Evolutionary conservation across 2,888 invertebrate genomes (phyloP).

Genomic region (Cyrtodaria siliqua): DNA sequence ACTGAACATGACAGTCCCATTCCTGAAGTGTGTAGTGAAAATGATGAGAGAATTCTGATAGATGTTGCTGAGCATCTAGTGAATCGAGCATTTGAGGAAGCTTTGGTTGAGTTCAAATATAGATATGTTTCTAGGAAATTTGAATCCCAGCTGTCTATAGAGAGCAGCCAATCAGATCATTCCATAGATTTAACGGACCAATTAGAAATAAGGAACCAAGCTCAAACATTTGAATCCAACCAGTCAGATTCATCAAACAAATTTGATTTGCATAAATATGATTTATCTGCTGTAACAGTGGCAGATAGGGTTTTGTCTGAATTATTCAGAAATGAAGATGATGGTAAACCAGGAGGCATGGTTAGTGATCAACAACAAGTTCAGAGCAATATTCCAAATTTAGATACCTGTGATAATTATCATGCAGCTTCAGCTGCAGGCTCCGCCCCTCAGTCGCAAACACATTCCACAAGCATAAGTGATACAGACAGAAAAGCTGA

Average conservation of each 20-base stretch:
- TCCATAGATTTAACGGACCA: slow-evolving; percentile 57
- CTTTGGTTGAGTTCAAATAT: slow-evolving; percentile 50
- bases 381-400: slow-evolving; percentile 20
- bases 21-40: neutral
- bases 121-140: slow-evolving; percentile 16
- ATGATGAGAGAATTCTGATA: slow-evolving; percentile 26
- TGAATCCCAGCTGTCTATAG: slow-evolving; percentile 32
- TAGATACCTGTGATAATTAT: slow-evolving; percentile 36
- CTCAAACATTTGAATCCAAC: slow-evolving; percentile 9
- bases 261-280: neutral
- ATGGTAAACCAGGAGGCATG: neutral
- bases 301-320: slow-evolving; percentile 43
- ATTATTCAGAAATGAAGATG: slow-evolving; percentile 31
- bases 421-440: slow-evolving; percentile 8
- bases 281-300: slow-evolving; percentile 30
- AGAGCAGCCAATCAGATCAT: slow-evolving; percentile 57
- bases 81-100: slow-evolving; percentile 52
- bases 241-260: slow-evolving; percentile 11
- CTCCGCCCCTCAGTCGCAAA: neutral
- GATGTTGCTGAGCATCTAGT: slow-evolving; percentile 52
- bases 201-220: slow-evolving; percentile 35
- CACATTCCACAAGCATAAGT: slow-evolving; percentile 35
- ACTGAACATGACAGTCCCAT: slow-evolving; percentile 6
- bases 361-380: neutral
- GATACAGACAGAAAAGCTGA: slow-evolving; percentile 9